A percentile compares a stretch with the other conserved stretches of the same genome.
Evolutionary conservation across 2,113 vertebrate genomes (phyloP).

Genomic region (Cryptomyrus ogoouensis): DNA sequence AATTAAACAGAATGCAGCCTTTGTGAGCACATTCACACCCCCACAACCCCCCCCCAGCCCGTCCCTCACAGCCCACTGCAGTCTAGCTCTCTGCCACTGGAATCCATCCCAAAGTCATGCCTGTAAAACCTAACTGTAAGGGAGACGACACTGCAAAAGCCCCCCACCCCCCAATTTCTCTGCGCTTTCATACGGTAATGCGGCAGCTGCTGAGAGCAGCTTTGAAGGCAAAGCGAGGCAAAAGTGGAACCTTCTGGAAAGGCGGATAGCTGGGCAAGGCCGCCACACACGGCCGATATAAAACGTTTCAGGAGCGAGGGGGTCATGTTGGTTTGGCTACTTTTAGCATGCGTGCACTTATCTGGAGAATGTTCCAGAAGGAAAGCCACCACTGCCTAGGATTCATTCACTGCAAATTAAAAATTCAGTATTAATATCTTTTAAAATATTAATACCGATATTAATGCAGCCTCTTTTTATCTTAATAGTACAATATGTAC

Average conservation of each 20-base stretch:
- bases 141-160: neutral
- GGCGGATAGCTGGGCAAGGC: neutral
- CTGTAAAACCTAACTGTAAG: neutral
- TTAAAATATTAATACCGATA: neutral
- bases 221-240: neutral
- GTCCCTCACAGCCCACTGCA: neutral
- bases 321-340: neutral
- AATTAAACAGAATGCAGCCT: neutral
- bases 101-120: neutral
- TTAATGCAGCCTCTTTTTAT: neutral
- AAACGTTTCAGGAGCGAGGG: neutral
- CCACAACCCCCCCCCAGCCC: neutral
- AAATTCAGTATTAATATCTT: neutral
- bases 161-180: neutral
- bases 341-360: neutral
- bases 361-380: neutral
- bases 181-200: neutral
- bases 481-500: neutral
- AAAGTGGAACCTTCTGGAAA: neutral
- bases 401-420: neutral
- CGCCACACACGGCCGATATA: neutral
- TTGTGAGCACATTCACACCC: neutral
- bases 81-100: neutral
- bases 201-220: neutral
- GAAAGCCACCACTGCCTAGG: neutral